Percentiles rank a stretch among this genome's conserved stretches.
phyloP scores from a whole-genome alignment of 1,140 invertebrate species.

The Drosophila micromelanica region DNA sequence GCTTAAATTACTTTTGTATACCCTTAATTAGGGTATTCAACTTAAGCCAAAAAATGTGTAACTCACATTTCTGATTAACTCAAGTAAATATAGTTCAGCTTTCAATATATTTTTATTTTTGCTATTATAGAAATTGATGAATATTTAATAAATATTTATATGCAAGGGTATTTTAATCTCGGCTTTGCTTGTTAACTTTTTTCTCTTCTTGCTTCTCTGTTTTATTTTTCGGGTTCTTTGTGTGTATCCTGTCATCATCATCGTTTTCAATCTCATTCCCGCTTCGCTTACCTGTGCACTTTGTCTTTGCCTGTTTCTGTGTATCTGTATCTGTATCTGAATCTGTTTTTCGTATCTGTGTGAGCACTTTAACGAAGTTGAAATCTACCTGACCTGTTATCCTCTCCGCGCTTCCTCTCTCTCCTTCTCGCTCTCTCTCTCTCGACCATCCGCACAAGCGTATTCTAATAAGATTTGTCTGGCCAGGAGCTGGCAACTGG shows the following conservation, averaged over 20 bases:
- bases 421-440: background rate
- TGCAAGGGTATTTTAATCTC: slow-evolving; percentile 8
- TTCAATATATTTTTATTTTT: too few species aligned
- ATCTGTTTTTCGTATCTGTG: slow-evolving; percentile 22
- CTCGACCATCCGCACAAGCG: slow-evolving; percentile 24
- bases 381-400: slow-evolving; percentile 65
- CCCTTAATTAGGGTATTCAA: background rate
- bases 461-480: slow-evolving; percentile 79
- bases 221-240: slow-evolving; percentile 30
- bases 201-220: slow-evolving; percentile 17
- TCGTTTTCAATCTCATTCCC: slow-evolving; percentile 38
- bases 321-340: slow-evolving; percentile 2
- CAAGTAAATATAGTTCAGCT: too few species aligned
- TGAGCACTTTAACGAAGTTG: slow-evolving; percentile 40
- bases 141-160: too few species aligned
- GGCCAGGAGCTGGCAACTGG: slow-evolving; percentile 41
- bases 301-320: slow-evolving; percentile 20
- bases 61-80: too few species aligned
- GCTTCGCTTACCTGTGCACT: slow-evolving; percentile 71
- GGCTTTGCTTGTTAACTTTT: background rate
- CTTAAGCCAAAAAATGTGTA: too few species aligned
- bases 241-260: slow-evolving; percentile 73
- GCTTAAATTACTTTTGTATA: background rate
- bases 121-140: too few species aligned
- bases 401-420: background rate